Base-by-base conservation (phyloP, 2,888 invertebrate genomes). In the Hyppa rectilinea region DNA sequence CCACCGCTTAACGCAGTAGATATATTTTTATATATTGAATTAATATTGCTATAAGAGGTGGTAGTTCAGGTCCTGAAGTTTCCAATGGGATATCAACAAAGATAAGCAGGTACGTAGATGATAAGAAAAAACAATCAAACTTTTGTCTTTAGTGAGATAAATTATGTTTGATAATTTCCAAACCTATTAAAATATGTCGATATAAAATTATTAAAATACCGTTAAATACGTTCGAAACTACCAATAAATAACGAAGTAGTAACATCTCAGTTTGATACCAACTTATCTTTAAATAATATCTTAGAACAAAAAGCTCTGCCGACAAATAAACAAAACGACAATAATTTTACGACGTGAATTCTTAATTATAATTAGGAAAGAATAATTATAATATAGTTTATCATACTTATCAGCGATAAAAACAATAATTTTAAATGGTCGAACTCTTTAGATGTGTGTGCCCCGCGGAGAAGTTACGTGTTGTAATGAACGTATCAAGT, bases 321-420 rank as follows among this genome's bases (percentile, higher is more conserved):
- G 53, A 29, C 65, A 64, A 70, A 63, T 74, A 64, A 10, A 73
- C 23, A 9, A 62, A 58, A 67, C 56, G 29, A 36, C 73, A 70
- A 71, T 73, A 62, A 71, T 52, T 67, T 81, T 59, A 73, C 66
- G 43, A 66, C 40, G 23, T 23, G 26, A 63, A 78, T 81, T 68
- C 71, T 71, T 59, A 63, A 71, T 82, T 74, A 58, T 80, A 83
- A 80, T 80, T 82, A 82, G 67, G 56, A 70, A 73, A 69, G 47
- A 73, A 67, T 53, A 72, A 73, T 71, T 75, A 71, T 83, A 78
- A 78, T 81, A 75, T 78, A 60, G 49, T 78, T 74, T 76, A 72
- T 76, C 56, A 60, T 74, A 56, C 52, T 62, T 73, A 80, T 68
- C 43, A 52, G 40, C 70, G 43, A 67, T 77, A 76, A 81, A 80